Conservation (phyloP, 1,140 invertebrate species). For the Oncopeltus fasciatus region DNA sequence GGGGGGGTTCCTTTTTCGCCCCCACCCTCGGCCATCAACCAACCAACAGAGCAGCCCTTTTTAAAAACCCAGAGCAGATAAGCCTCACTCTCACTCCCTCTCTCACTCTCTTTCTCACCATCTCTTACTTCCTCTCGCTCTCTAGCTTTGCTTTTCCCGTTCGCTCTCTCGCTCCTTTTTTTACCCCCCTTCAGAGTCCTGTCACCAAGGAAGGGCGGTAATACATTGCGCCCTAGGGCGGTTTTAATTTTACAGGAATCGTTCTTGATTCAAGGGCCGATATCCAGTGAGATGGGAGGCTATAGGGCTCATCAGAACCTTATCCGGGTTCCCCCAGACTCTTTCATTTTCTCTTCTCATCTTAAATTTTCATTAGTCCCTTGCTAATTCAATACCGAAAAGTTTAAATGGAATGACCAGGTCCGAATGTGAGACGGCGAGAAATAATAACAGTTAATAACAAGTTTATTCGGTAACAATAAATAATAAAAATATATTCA, state of each 20-base stretch:
- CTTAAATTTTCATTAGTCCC: background rate
- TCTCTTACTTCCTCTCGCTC: background rate
- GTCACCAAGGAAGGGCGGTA: background rate
- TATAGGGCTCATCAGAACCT: background rate
- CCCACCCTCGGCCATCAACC: no score
- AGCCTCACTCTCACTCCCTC: background rate
- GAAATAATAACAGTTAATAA: no score
- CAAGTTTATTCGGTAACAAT: no score
- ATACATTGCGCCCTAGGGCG: slow-evolving; percentile 1
- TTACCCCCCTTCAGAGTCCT: background rate
- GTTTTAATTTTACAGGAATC: slow-evolving; percentile 5
- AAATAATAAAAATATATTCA: no score
- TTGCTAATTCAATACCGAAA: background rate
- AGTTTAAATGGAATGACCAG: no score
- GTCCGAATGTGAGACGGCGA: no score
- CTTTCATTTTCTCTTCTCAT: background rate
- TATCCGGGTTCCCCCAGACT: background rate
- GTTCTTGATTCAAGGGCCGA: slow-evolving; percentile 4
- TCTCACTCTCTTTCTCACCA: background rate
- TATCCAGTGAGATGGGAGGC: background rate
- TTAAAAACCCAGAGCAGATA: slow-evolving; percentile 6
- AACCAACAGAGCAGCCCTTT: background rate
- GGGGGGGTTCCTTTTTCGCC: background rate
- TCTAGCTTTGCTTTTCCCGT: background rate
- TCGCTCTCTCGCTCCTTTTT: background rate